Percentiles rank a stretch among this genome's conserved stretches.
Conservation (phyloP, 1,140 invertebrate species). For the Aethina tumida region DNA sequence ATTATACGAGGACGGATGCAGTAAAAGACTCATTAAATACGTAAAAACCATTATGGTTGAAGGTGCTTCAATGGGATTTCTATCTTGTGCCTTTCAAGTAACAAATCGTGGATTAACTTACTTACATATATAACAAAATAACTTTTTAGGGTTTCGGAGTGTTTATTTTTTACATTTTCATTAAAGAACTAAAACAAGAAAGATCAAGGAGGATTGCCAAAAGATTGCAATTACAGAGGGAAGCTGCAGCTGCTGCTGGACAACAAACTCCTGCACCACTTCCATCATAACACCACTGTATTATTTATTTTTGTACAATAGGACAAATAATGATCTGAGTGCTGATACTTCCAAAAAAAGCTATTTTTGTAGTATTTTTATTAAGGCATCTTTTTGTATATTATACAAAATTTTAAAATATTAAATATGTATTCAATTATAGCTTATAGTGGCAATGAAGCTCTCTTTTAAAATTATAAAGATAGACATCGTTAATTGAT, state of each 20-base stretch:
- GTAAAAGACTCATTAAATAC: constrained; percentile 20
- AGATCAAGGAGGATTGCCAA: constrained; percentile 15
- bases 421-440: no score
- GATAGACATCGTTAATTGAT: no score
- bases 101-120: not conserved
- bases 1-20: constrained; percentile 28
- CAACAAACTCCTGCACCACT: not conserved
- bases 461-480: no score
- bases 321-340: no score
- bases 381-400: no score
- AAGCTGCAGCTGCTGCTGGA: constrained; percentile 5
- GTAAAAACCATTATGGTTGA: constrained; percentile 25
- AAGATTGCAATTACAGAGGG: constrained; percentile 17
- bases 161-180: constrained; percentile 20
- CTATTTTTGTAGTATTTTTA: no score
- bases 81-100: constrained; percentile 24
- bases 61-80: constrained; percentile 24
- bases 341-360: no score
- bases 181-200: constrained; percentile 18
- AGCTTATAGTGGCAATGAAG: no score
- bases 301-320: no score
- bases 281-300: no score
- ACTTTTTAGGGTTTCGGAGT: constrained; percentile 19
- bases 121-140: not conserved
- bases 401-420: no score